A percentile compares a stretch with the other conserved stretches of the same genome.
phyloP scores from a whole-genome alignment of 2,113 vertebrate species.

The Oncorhynchus nerka region DNA sequence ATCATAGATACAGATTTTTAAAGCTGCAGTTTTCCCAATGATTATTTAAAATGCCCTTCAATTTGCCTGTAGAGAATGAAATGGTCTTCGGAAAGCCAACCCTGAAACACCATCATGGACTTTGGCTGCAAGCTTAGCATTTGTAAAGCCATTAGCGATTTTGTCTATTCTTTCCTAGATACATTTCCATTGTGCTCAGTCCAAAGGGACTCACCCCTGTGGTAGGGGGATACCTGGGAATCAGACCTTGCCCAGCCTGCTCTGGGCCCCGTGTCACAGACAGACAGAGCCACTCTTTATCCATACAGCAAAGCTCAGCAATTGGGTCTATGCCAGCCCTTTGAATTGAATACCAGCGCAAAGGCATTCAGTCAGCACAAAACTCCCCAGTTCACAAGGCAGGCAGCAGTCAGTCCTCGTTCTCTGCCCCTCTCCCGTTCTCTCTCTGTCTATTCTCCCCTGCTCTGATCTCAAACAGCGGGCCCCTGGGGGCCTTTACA shows the following conservation, averaged over 20 bases:
- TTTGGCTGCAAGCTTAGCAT: not conserved
- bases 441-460: not conserved
- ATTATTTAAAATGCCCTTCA: not conserved
- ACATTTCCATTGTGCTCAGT: slow-evolving; percentile 26
- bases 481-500: slow-evolving; percentile 34
- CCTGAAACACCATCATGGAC: slow-evolving; percentile 13
- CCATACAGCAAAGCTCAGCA: slow-evolving; percentile 71
- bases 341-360: slow-evolving; percentile 71
- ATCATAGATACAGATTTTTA: slow-evolving; percentile 21
- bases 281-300: slow-evolving; percentile 43
- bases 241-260: slow-evolving; percentile 38
- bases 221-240: slow-evolving; percentile 39
- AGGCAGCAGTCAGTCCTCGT: slow-evolving; percentile 26
- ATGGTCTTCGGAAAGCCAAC: slow-evolving; percentile 15
- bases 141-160: slow-evolving; percentile 15
- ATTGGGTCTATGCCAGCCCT: slow-evolving; percentile 65
- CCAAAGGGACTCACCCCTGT: slow-evolving; percentile 37
- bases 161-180: slow-evolving; percentile 21
- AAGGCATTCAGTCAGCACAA: slow-evolving; percentile 76
- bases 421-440: not conserved
- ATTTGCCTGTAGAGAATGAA: not conserved
- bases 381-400: slow-evolving; percentile 55
- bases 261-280: slow-evolving; percentile 28
- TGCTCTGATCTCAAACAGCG: slow-evolving; percentile 39
- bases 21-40: not conserved